phyloP scores from a whole-genome alignment of 1,140 invertebrate genomes.

The Panagrolaimus sp. region DNA sequence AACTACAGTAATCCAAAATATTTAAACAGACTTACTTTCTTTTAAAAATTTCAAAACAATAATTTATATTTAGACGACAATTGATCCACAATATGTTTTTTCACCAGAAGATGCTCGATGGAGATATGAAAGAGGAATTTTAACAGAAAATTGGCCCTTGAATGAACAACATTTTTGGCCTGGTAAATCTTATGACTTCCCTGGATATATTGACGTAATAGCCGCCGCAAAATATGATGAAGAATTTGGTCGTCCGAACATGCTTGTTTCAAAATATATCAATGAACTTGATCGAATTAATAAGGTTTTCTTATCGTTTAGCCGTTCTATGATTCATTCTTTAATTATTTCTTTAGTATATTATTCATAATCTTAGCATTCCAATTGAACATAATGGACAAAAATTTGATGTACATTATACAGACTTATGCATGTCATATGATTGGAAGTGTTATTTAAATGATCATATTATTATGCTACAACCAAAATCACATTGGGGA shows the following conservation, averaged over 20 bases:
- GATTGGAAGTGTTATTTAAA: conserved; percentile 56
- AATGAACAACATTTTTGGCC: conserved; percentile 56
- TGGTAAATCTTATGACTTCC: conserved; percentile 51
- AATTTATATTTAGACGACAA: conserved; percentile 54
- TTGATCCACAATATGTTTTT: conserved; percentile 55
- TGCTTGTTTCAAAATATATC: conserved; percentile 43
- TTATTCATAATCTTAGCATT: conserved; percentile 46
- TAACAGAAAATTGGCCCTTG: conserved; percentile 53
- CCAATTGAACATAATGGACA: conserved; percentile 30
- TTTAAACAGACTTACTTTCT: background rate
- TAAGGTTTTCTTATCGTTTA: conserved; percentile 27
- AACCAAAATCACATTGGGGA: conserved; percentile 52
- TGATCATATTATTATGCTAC: conserved; percentile 56
- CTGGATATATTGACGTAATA: conserved; percentile 52
- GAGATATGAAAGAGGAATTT: conserved; percentile 49
- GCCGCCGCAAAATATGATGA: conserved; percentile 39
- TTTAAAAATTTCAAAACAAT: too few species aligned
- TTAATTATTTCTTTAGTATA: too few species aligned
- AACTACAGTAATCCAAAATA: background rate
- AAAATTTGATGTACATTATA: conserved; percentile 44
- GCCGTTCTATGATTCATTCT: background rate
- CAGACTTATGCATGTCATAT: conserved; percentile 56
- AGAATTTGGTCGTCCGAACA: conserved; percentile 49
- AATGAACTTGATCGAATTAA: conserved; percentile 55
- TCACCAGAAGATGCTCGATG: conserved; percentile 55